Percentiles rank a stretch among this genome's conserved stretches.
Conservation (phyloP, 2,113 vertebrate species). For the Chitala chitala region DNA sequence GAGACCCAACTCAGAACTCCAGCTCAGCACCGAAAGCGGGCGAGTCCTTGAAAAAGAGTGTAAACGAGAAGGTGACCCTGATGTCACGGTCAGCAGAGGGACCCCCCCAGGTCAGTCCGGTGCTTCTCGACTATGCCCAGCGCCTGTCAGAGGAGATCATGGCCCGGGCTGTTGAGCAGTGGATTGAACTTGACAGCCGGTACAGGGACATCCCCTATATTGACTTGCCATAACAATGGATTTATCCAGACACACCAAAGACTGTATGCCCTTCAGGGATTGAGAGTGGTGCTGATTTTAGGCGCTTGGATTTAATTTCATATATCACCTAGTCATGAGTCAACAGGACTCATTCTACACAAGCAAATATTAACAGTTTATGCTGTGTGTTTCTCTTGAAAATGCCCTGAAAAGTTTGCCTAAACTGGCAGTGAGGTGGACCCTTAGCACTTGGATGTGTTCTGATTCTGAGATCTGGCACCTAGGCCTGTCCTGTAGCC, state of each 20-base stretch:
- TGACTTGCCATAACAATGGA: conserved; percentile 67
- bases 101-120: conserved; percentile 40
- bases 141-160: conserved; percentile 81
- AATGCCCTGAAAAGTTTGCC: neutral
- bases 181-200: conserved; percentile 76
- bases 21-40: conserved; percentile 49
- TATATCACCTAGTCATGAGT: too few relatives aligned
- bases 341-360: too few relatives aligned
- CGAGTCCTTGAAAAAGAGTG: conserved; percentile 27
- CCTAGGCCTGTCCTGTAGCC: too few relatives aligned
- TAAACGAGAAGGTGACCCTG: conserved; percentile 60
- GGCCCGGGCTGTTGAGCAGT: conserved; percentile 79
- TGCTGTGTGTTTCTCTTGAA: neutral
- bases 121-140: conserved; percentile 78
- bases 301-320: too few relatives aligned
- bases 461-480: too few relatives aligned
- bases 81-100: conserved; percentile 41
- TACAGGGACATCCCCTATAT: conserved; percentile 93
- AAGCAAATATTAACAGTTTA: neutral
- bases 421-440: neutral
- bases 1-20: conserved; percentile 54
- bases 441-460: neutral
- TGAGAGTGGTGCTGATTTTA: too few relatives aligned
- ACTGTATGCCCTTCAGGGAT: neutral
- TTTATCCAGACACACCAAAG: neutral